A percentile compares a stretch with the other conserved stretches of the same genome.
Evolutionary conservation across 2,113 vertebrate species (phyloP).

Genomic region (Barbus barbus): DNA sequence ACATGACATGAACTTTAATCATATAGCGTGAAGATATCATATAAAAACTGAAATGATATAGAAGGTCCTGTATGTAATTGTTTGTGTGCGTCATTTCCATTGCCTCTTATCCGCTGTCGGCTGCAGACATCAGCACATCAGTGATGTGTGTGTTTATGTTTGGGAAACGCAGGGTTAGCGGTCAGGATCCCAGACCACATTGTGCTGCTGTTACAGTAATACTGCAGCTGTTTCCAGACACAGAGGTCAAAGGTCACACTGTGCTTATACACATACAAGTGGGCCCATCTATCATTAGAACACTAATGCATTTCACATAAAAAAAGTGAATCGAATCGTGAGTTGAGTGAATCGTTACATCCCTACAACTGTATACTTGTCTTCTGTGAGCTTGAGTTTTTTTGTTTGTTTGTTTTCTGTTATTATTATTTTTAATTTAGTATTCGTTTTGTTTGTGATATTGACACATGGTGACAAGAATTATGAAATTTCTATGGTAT

Average conservation of each 20-base stretch:
- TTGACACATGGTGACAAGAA: too few relatives aligned
- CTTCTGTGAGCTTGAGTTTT: too few relatives aligned
- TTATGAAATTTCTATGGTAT: too few relatives aligned
- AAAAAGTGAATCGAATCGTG: too few relatives aligned
- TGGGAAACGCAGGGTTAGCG: neutral
- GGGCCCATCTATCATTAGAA: neutral
- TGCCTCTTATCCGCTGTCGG: neutral
- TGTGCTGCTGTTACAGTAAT: conserved; percentile 7
- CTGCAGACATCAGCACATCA: conserved; percentile 33
- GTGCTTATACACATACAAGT: neutral
- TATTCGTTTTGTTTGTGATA: too few relatives aligned
- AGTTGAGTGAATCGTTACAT: too few relatives aligned
- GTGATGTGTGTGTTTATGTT: conserved; percentile 31
- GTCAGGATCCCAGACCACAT: conserved; percentile 12
- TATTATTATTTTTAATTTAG: too few relatives aligned
- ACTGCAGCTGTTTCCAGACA: neutral
- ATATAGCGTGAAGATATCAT: neutral
- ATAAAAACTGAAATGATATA: neutral
- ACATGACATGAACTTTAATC: neutral
- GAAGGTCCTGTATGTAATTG: neutral
- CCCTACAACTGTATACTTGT: too few relatives aligned
- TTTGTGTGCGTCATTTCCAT: neutral
- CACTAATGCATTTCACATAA: neutral
- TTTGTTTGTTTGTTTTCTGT: too few relatives aligned
- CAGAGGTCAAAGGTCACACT: neutral